These are phyloP conservation scores for Baryphthengus martii DNA, from an alignment of 2,113 vertebrate species.

Conservation along the genomic window DNA sequence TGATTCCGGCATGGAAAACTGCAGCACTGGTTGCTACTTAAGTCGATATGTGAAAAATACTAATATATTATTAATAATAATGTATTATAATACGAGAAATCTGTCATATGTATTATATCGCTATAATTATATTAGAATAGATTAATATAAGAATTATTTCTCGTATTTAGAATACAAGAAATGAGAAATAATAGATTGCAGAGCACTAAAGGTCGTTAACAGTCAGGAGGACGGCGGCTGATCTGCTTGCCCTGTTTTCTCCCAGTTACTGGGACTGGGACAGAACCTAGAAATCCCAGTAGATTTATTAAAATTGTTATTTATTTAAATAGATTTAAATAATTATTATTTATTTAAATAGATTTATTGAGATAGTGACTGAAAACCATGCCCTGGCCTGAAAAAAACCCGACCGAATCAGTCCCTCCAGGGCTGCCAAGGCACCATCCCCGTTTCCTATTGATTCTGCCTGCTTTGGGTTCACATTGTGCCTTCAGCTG, in stretches of 20 bases:
- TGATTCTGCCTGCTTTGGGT: neutral
- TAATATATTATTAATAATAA: neutral
- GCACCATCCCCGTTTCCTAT: neutral
- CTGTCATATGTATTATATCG: neutral
- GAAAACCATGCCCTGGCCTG: neutral
- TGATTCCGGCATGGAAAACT: neutral
- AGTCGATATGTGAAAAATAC: neutral
- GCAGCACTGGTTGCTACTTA: neutral
- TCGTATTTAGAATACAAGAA: neutral
- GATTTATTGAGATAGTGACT: too few relatives aligned
- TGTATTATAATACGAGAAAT: neutral
- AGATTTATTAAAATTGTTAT: too few relatives aligned
- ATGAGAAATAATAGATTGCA: neutral
- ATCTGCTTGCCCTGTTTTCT: neutral
- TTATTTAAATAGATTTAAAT: too few relatives aligned
- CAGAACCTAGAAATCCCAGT: neutral
- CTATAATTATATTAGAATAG: neutral
- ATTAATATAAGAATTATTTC: neutral
- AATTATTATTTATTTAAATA: too few relatives aligned
- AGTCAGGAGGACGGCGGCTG: neutral
- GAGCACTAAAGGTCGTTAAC: neutral
- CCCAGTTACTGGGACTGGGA: neutral
- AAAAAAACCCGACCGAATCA: neutral
- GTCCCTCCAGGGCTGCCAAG: neutral
- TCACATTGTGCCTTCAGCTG: fast-evolving